Conservation (phyloP, 2,797 vertebrate species). For the Orestias chungarensis region DNA sequence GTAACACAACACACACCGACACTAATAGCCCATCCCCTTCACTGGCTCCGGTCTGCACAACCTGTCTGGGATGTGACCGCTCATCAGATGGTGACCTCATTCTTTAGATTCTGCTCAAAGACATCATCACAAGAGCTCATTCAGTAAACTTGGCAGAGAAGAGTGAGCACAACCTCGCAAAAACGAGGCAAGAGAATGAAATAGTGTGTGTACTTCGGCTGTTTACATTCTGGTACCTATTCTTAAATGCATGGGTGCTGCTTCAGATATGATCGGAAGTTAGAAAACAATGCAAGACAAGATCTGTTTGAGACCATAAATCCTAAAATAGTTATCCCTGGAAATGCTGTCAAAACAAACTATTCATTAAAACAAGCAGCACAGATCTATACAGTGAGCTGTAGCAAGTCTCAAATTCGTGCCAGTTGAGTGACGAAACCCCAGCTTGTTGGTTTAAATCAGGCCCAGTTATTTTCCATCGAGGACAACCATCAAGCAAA, state of each 20-base stretch:
- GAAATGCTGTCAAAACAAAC: not conserved
- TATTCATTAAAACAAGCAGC: not conserved
- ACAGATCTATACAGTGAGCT: not conserved
- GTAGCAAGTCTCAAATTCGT: not conserved
- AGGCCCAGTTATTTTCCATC: not conserved
- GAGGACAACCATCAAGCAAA: not conserved
- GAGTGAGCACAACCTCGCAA: not conserved
- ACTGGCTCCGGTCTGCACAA: constrained; percentile 2
- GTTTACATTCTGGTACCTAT: not conserved
- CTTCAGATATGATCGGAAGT: not conserved
- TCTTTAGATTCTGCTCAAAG: not conserved
- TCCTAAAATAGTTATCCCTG: not conserved
- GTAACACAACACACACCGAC: constrained; percentile 1
- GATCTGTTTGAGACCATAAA: not conserved
- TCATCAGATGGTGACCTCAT: constrained; percentile 2
- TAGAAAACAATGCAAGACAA: not conserved
- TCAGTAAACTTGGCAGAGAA: constrained; percentile 11
- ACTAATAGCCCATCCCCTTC: constrained; percentile 6
- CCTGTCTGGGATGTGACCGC: not conserved
- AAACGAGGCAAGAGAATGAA: not conserved
- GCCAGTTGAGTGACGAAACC: not conserved
- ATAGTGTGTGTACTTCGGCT: not conserved
- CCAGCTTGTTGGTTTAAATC: not conserved
- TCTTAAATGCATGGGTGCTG: not conserved
- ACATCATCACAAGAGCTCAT: constrained; percentile 7